Conservation (phyloP, 2,888 invertebrate genomes). For the Ophraella communa region DNA sequence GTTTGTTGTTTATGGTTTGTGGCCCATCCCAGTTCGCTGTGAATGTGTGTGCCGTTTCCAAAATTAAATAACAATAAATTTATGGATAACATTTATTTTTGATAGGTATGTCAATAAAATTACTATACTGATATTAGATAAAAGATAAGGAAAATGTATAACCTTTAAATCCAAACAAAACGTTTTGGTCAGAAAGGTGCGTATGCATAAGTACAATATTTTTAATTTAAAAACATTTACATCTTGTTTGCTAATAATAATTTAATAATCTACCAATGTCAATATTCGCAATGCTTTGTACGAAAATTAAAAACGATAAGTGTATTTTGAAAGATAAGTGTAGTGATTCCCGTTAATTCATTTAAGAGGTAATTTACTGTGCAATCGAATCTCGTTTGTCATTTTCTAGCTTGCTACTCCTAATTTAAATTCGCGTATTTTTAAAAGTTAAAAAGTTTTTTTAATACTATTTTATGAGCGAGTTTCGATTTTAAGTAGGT, state of each 20-base stretch:
- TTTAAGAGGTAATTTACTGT: background rate
- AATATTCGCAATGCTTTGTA: background rate
- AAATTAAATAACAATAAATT: constrained; percentile 51
- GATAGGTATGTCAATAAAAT: constrained; percentile 52
- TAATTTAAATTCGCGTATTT: background rate
- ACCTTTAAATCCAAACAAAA: constrained; percentile 34
- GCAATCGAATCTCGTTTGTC: background rate
- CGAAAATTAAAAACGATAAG: background rate
- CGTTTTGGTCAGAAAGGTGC: constrained; percentile 5
- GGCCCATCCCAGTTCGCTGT: constrained; percentile 62
- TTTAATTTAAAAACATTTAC: background rate
- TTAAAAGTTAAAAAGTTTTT: background rate
- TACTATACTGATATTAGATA: constrained; percentile 17
- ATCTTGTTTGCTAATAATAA: too few relatives aligned
- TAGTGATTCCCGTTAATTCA: background rate
- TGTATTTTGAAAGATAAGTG: background rate
- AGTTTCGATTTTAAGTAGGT: constrained; percentile 5
- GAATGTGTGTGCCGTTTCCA: constrained; percentile 60
- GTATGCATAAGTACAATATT: background rate
- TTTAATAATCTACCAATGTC: background rate
- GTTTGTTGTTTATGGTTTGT: constrained; percentile 59
- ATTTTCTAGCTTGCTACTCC: background rate
- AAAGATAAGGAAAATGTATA: constrained; percentile 28
- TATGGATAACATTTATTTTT: constrained; percentile 57
- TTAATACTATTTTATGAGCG: background rate